Evolutionary conservation across 2,888 invertebrate genomes (phyloP).

Genomic region (Lamellibrachia satsuma): DNA sequence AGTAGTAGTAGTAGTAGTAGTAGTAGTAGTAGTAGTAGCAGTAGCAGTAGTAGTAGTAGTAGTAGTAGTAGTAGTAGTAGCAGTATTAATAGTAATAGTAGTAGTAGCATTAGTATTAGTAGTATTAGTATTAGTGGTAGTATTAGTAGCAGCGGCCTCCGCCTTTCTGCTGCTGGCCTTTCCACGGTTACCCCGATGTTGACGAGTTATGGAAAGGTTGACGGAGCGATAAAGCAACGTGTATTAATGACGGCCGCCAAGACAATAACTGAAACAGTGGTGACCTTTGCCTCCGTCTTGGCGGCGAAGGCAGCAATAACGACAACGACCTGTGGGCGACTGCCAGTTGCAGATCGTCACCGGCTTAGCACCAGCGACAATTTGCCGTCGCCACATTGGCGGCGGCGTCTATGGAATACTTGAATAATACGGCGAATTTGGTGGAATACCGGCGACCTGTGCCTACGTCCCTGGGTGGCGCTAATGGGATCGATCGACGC

Average conservation of each 20-base stretch:
- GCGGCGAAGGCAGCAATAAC: background rate
- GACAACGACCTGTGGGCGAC: background rate
- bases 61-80: too few relatives aligned
- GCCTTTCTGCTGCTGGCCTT: background rate
- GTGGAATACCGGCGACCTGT: background rate
- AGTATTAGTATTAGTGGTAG: too few relatives aligned
- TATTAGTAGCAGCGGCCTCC: background rate
- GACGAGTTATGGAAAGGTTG: background rate
- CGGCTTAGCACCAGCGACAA: background rate
- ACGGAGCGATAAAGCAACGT: background rate
- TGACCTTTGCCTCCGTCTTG: background rate
- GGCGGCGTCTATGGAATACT: background rate
- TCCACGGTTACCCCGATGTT: background rate
- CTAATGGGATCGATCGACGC: background rate
- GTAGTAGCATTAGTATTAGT: too few relatives aligned
- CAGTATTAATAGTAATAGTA: too few relatives aligned
- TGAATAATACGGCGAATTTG: background rate
- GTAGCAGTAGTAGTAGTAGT: too few relatives aligned
- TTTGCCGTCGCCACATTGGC: background rate
- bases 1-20: too few relatives aligned
- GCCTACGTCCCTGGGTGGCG: background rate
- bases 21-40: too few relatives aligned
- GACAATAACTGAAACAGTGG: conserved; percentile 1
- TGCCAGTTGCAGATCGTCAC: background rate
- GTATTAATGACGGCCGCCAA: background rate